A percentile compares a stretch with the other conserved stretches of the same genome.
Evolutionary conservation across 2,888 invertebrate species (phyloP).

Genomic region (Diplolepis rosae): DNA sequence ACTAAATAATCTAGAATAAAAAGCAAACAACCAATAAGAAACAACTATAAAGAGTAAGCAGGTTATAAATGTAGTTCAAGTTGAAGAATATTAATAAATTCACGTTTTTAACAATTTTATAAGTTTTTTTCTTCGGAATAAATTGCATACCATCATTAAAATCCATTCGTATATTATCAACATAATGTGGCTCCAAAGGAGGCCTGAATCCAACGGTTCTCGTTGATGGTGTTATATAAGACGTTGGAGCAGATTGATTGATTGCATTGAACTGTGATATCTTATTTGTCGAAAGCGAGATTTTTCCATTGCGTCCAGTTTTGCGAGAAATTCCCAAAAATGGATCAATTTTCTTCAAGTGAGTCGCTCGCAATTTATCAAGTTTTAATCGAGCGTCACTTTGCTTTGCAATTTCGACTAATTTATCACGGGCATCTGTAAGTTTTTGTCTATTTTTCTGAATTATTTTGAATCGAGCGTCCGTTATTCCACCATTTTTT

Average conservation of each 20-base stretch:
- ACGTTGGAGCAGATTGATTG: conserved; percentile 39
- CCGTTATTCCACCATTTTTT: conserved; percentile 70
- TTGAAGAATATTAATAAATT: no score
- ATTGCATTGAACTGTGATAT: conserved; percentile 39
- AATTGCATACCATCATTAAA: conserved; percentile 59
- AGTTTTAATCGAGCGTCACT: conserved; percentile 84
- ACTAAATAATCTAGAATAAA: conserved; percentile 61
- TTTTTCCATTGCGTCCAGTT: conserved; percentile 76
- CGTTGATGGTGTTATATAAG: conserved; percentile 54
- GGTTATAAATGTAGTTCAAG: no score
- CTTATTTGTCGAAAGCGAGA: conserved; percentile 73
- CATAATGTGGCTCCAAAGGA: conserved; percentile 60
- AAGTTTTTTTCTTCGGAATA: no score
- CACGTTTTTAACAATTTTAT: no score
- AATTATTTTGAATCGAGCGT: conserved; percentile 87
- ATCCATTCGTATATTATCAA: conserved; percentile 61
- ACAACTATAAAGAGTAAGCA: no score
- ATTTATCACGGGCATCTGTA: conserved; percentile 86
- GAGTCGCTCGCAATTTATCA: conserved; percentile 77
- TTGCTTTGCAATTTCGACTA: conserved; percentile 84
- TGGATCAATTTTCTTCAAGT: conserved; percentile 70
- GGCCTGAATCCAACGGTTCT: conserved; percentile 61
- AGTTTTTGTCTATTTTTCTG: conserved; percentile 85
- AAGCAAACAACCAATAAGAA: no score
- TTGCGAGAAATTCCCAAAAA: conserved; percentile 75